A percentile compares a stretch with the other conserved stretches of the same genome.
Conservation (phyloP, 1,140 invertebrate genomes). For the Meteorus sp. region DNA sequence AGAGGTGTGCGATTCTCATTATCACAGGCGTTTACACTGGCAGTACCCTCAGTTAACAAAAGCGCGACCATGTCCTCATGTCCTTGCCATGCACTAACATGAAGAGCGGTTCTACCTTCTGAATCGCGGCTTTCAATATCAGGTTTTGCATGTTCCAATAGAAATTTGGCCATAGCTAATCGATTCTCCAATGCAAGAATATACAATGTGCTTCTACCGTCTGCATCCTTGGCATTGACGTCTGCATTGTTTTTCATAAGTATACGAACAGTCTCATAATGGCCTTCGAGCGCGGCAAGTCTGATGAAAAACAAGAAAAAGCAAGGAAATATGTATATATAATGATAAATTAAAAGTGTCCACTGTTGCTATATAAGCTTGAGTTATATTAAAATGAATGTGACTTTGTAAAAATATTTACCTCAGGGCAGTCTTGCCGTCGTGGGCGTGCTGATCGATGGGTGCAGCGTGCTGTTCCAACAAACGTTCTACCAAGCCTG, state of each 20-base stretch:
- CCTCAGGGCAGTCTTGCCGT: constrained; percentile 92
- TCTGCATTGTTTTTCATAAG: constrained; percentile 79
- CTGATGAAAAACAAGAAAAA: constrained; percentile 43
- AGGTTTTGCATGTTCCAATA: constrained; percentile 77
- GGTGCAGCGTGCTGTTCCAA: constrained; percentile 76
- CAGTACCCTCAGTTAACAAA: constrained; percentile 74
- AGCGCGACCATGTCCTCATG: constrained; percentile 87
- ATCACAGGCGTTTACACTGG: constrained; percentile 86
- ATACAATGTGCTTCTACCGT: constrained; percentile 89
- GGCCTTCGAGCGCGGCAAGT: constrained; percentile 82
- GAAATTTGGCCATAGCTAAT: constrained; percentile 79
- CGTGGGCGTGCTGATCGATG: constrained; percentile 87
- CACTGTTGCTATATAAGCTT: neutral
- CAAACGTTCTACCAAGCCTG: constrained; percentile 69
- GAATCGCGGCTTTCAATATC: constrained; percentile 85
- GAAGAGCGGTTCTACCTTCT: constrained; percentile 88
- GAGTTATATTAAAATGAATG: constrained; percentile 9
- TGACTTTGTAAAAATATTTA: constrained; percentile 38
- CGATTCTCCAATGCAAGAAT: constrained; percentile 90
- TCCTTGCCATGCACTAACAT: constrained; percentile 94
- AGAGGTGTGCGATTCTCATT: constrained; percentile 86
- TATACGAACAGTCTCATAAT: constrained; percentile 79
- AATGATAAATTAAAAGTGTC: neutral
- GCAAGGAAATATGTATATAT: constrained; percentile 11
- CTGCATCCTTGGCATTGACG: constrained; percentile 87